Evolutionary conservation across 92 coral and sea anemone species (phyloP).

Genomic region (Palythoa grandiflora): DNA sequence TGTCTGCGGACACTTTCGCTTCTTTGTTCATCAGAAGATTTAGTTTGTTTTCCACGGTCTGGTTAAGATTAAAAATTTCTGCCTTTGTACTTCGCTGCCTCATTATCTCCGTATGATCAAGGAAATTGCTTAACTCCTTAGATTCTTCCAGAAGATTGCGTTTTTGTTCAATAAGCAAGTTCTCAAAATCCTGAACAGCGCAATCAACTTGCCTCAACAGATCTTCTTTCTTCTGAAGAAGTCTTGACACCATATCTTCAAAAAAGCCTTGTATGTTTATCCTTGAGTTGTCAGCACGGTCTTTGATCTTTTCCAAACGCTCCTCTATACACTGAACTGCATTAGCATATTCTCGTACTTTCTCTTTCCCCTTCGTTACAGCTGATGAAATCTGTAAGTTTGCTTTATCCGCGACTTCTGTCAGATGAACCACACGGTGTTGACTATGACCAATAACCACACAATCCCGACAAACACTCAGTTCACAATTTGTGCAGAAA

Average conservation of each 20-base stretch:
- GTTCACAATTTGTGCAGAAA: slow-evolving; percentile 47
- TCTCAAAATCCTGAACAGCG: not conserved
- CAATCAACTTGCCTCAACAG: slow-evolving; percentile 21
- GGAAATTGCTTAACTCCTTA: slow-evolving; percentile 8
- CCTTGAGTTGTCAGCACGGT: not conserved
- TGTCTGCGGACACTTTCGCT: not conserved
- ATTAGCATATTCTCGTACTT: not conserved
- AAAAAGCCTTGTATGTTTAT: not conserved
- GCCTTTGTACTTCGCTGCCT: slow-evolving; percentile 19
- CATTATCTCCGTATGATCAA: slow-evolving; percentile 6
- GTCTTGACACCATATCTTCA: not conserved
- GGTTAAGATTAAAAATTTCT: slow-evolving; percentile 20
- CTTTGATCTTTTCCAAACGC: not conserved
- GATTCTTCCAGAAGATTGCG: not conserved
- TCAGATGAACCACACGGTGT: slow-evolving; percentile 44
- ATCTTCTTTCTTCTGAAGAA: slow-evolving; percentile 10
- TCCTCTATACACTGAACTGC: not conserved
- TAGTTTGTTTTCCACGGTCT: not conserved
- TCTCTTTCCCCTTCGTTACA: slow-evolving; percentile 23
- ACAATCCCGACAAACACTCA: slow-evolving; percentile 55
- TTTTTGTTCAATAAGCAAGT: not conserved
- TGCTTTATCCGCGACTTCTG: slow-evolving; percentile 34
- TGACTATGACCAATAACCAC: slow-evolving; percentile 40
- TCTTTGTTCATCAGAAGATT: not conserved
- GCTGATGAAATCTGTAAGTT: not conserved